Evolutionary conservation across 2,797 vertebrate genomes (phyloP).

Genomic region (Balearica regulorum): DNA sequence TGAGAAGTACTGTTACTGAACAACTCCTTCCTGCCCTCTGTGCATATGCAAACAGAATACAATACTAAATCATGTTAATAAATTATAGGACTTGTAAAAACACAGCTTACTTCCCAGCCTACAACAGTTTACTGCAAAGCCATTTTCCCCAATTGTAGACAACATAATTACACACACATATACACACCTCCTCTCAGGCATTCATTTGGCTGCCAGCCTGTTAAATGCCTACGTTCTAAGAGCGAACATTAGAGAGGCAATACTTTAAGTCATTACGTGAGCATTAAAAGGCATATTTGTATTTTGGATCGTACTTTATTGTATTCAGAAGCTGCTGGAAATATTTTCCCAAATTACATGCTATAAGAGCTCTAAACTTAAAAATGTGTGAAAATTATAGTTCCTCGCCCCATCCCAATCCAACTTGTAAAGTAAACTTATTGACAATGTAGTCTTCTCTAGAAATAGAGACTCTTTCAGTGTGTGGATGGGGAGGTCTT

Average conservation of each 20-base stretch:
- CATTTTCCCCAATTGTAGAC: slow-evolving; percentile 50
- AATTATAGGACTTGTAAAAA: slow-evolving; percentile 59
- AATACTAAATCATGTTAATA: slow-evolving; percentile 40
- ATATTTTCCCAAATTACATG: slow-evolving; percentile 47
- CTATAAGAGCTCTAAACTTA: slow-evolving; percentile 14
- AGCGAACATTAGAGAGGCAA: slow-evolving; percentile 21
- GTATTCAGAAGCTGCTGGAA: slow-evolving; percentile 47
- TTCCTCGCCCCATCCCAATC: neutral
- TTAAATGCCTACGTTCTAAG: slow-evolving; percentile 7
- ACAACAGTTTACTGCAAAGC: slow-evolving; percentile 42
- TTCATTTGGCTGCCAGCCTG: slow-evolving; percentile 34
- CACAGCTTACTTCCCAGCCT: slow-evolving; percentile 46
- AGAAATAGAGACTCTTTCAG: neutral
- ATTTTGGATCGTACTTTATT: slow-evolving; percentile 35
- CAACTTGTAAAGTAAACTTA: neutral
- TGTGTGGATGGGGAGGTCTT: neutral
- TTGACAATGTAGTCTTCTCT: neutral
- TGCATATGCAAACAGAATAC: neutral
- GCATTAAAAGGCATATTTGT: slow-evolving; percentile 47
- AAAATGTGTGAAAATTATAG: slow-evolving; percentile 20
- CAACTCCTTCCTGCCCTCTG: neutral
- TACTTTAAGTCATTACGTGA: slow-evolving; percentile 36
- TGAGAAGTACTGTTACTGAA: neutral
- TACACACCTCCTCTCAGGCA: neutral
- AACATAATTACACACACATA: slow-evolving; percentile 52